Percentiles rank a stretch among this genome's conserved stretches.
phyloP scores from a whole-genome alignment of 2,797 vertebrate species.

The Lateolabrax maculatus region DNA sequence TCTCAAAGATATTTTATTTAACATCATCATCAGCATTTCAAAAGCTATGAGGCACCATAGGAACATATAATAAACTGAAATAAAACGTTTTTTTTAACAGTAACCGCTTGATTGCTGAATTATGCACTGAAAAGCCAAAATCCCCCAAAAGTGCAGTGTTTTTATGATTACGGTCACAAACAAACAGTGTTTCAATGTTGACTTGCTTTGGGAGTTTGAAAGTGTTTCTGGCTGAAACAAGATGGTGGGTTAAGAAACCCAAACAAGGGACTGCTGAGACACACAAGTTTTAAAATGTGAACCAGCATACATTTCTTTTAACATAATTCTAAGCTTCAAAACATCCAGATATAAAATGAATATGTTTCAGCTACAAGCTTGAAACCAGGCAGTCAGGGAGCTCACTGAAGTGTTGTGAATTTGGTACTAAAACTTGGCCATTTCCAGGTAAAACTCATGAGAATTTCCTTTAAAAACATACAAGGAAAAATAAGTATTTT shows the following conservation, averaged over 20 bases:
- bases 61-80: conserved; percentile 4
- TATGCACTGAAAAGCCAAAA: not conserved
- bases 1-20: conserved; percentile 47
- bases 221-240: not conserved
- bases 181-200: not conserved
- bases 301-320: not conserved
- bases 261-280: not conserved
- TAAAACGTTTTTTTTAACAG: not conserved
- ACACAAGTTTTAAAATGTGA: not conserved
- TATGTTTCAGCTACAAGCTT: not conserved
- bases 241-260: not conserved
- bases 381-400: not conserved
- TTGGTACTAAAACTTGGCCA: not conserved
- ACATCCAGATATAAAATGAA: not conserved
- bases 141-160: conserved; percentile 3
- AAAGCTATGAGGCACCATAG: conserved; percentile 1
- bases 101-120: not conserved
- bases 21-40: not conserved
- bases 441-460: conserved; percentile 12
- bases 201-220: not conserved
- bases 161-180: not conserved
- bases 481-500: not conserved
- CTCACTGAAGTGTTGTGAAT: not conserved
- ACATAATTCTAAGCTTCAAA: not conserved
- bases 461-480: not conserved